Evolutionary conservation across 2,797 vertebrate genomes (phyloP).

Genomic region (Poeciliopsis infans): DNA sequence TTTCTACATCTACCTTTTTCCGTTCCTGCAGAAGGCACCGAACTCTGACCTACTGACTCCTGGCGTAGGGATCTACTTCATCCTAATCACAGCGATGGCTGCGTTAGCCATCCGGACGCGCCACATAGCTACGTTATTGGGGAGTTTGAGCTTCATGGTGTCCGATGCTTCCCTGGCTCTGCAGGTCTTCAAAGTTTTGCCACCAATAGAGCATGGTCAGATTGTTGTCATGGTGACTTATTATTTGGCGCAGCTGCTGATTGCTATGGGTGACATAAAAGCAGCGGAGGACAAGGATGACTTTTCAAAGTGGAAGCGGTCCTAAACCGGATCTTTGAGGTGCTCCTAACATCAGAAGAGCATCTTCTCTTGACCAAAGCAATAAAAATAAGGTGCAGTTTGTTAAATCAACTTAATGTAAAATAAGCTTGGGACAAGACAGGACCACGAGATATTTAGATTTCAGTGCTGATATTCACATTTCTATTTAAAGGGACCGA

Average conservation of each 20-base stretch:
- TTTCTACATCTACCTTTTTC: constrained; percentile 71
- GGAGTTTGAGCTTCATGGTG: constrained; percentile 80
- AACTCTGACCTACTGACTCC: constrained; percentile 64
- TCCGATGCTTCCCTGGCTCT: constrained; percentile 83
- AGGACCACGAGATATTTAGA: neutral
- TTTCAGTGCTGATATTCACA: neutral
- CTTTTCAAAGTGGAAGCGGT: constrained; percentile 78
- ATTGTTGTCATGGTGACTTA: constrained; percentile 85
- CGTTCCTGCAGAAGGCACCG: constrained; percentile 66
- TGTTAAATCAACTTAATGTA: neutral
- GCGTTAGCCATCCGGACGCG: constrained; percentile 72
- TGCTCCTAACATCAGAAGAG: constrained; percentile 6
- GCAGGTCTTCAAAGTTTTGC: constrained; percentile 73
- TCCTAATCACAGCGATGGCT: constrained; percentile 76
- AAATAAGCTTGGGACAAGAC: neutral
- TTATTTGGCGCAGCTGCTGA: constrained; percentile 85
- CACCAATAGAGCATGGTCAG: constrained; percentile 54
- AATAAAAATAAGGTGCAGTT: neutral
- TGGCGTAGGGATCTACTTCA: constrained; percentile 73
- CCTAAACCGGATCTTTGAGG: constrained; percentile 49
- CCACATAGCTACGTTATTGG: constrained; percentile 57
- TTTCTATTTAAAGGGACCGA: neutral
- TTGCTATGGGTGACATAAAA: constrained; percentile 80
- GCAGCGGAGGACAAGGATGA: constrained; percentile 60
- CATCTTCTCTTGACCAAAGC: neutral